These are phyloP conservation scores for Chloroceryle inda DNA, from an alignment of 2,797 vertebrate genomes.

Conservation along the genomic window DNA sequence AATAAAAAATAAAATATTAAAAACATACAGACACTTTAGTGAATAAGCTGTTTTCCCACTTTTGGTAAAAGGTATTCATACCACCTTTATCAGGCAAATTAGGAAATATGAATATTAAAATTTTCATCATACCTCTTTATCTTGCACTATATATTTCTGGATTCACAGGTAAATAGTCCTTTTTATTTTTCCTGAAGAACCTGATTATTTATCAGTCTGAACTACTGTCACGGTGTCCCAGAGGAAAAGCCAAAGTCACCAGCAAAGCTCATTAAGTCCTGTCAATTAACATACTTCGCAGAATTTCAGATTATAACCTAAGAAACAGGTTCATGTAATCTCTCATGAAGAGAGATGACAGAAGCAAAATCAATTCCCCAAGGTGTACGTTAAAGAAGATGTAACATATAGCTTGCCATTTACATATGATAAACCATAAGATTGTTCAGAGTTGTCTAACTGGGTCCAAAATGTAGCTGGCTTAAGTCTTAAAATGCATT, in stretches of 20 bases:
- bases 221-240: not conserved
- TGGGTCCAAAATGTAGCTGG: not conserved
- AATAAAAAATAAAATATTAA: not conserved
- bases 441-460: not conserved
- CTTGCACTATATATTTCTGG: not conserved
- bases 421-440: not conserved
- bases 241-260: not conserved
- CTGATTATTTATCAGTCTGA: not conserved
- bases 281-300: not conserved
- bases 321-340: not conserved
- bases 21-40: not conserved
- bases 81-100: not conserved
- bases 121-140: not conserved
- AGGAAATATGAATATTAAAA: not conserved
- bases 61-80: not conserved
- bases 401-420: not conserved
- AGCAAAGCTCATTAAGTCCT: not conserved
- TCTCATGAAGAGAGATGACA: not conserved
- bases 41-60: not conserved
- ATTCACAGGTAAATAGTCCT: not conserved
- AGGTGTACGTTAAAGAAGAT: not conserved
- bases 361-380: not conserved
- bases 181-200: not conserved
- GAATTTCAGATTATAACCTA: not conserved
- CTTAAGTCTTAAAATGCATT: not conserved